Evolutionary conservation across 2,888 invertebrate genomes (phyloP), one percentile per base, ranked within the genome.

Genomic region (Aplocera efformata): DNA sequence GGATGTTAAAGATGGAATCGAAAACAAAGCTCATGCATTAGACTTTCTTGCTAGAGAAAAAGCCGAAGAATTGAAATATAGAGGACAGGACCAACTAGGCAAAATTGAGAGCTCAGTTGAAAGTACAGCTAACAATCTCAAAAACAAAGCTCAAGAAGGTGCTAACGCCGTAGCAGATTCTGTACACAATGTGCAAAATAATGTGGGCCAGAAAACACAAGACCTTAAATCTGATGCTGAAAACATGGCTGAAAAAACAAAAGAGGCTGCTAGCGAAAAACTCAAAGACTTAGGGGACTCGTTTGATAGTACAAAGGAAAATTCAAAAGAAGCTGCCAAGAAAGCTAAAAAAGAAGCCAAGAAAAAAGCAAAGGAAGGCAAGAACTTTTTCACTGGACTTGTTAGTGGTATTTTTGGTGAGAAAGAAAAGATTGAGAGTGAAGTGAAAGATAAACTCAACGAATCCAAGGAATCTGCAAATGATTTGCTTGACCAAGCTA

Each of bases 331-430:
- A 34, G 50, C 60, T 1, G 60, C 59, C 26, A 72, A 76, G 26
- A 71, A 79, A 46, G 70, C 70, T 1, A 79, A 76, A 54, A 67
- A 74, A 24, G 78, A 81, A 61, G 74, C 69, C 1, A 83, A 85
- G 50, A 83, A 86, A 58, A 85, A 85, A 42, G 72, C 79, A 8
- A 86, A 86, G 54, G 82, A 86, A 63, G 78, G 86, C 1, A 86
- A 88, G 45, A 78, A 69, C 51, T 88, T 88, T 54, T 78, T 88
- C 24, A 74, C 83, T 6, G 86, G 88, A 9, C 56, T 88, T 24
- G 84, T 86, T 1, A 78, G 81, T 3, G 86, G 83, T 38, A 81
- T 88, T 22, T 84, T 84, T 36, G 84, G 85, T 5, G 83, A 84
- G 37, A 88, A 86, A 56, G 88, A 88, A 10, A 86, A 86, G 60